Percentiles rank a stretch among this genome's conserved stretches.
Conservation (phyloP, 2,888 invertebrate genomes). For the Nebria salina region DNA sequence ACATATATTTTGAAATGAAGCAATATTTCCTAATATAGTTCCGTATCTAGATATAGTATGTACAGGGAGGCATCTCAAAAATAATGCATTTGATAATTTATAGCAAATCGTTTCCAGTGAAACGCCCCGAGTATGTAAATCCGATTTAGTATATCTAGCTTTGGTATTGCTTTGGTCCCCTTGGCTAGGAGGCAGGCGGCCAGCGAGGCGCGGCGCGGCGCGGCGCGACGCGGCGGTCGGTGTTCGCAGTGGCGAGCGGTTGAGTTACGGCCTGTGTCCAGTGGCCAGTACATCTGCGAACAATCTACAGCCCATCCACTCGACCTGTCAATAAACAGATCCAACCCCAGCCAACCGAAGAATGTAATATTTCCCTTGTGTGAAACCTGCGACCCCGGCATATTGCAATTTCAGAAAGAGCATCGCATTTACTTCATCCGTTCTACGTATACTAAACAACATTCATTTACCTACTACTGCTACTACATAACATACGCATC, state of each 20-base stretch:
- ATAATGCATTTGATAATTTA: not conserved
- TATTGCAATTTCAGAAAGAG: slow-evolving; percentile 60
- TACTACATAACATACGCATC: no score
- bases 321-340: slow-evolving; percentile 61
- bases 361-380: slow-evolving; percentile 62
- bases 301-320: slow-evolving; percentile 56
- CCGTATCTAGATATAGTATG: no score
- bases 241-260: not conserved
- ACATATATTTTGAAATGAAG: no score
- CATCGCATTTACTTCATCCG: slow-evolving; percentile 10
- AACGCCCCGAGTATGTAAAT: slow-evolving; percentile 10
- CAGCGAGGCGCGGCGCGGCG: not conserved
- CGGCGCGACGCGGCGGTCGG: not conserved
- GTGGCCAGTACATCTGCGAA: slow-evolving; percentile 61
- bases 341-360: slow-evolving; percentile 52
- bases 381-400: slow-evolving; percentile 54
- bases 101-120: not conserved
- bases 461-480: no score
- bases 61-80: no score
- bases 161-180: not conserved
- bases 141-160: not conserved
- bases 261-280: slow-evolving; percentile 60
- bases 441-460: not conserved
- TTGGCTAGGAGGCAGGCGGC: not conserved
- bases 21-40: no score